These are phyloP conservation scores for Vollenhovia emeryi DNA, from an alignment of 1,140 invertebrate genomes.

Conservation along the genomic window DNA sequence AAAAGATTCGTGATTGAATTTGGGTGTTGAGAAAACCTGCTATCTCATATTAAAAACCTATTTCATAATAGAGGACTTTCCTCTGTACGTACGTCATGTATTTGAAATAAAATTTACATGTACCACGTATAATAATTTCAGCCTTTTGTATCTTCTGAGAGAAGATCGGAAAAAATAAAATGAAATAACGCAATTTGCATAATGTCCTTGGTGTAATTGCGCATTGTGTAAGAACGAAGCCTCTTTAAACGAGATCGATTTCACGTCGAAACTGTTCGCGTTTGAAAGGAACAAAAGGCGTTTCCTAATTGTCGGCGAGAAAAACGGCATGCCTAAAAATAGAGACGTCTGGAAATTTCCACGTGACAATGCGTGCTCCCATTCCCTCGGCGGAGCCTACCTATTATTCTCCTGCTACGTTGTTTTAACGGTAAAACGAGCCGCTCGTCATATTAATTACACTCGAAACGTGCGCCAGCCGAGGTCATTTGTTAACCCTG, in stretches of 20 bases:
- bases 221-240: neutral
- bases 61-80: too few species aligned
- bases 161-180: neutral
- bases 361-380: constrained; percentile 1
- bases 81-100: too few species aligned
- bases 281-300: neutral
- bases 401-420: constrained; percentile 75
- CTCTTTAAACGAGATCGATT: neutral
- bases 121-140: neutral
- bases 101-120: too few species aligned
- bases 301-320: neutral
- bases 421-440: constrained; percentile 75
- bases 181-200: neutral
- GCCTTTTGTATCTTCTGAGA: neutral
- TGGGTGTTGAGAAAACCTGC: too few species aligned
- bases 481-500: constrained; percentile 68
- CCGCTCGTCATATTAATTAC: constrained; percentile 77
- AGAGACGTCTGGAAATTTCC: constrained; percentile 25
- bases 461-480: constrained; percentile 54
- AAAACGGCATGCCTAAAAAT: neutral
- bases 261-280: neutral
- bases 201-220: neutral
- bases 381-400: constrained; percentile 9
- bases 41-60: too few species aligned
- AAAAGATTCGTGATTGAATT: too few species aligned